These are phyloP conservation scores for Albula glossodonta DNA, from an alignment of 2,113 vertebrate genomes.

Conservation along the genomic window DNA sequence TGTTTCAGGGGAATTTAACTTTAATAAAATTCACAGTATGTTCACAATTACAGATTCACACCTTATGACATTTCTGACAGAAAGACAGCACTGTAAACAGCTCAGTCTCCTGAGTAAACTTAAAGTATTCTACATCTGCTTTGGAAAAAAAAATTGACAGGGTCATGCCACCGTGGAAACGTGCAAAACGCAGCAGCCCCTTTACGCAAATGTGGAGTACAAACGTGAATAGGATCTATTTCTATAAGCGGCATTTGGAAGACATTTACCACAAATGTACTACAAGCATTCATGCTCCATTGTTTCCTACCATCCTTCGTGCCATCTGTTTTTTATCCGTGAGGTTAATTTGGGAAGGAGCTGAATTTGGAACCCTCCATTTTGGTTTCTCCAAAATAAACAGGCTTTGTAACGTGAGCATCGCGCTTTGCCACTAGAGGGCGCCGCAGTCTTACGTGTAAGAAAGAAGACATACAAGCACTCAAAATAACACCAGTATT, in stretches of 20 bases:
- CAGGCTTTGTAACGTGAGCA: not conserved
- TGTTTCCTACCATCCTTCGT: not conserved
- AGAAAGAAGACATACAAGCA: not conserved
- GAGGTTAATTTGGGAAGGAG: not conserved
- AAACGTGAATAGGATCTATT: not conserved
- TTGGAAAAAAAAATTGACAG: not conserved
- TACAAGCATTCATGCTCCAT: not conserved
- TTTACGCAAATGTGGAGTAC: not conserved
- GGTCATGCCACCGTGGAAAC: not conserved
- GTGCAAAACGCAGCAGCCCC: not conserved
- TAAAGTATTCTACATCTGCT: not conserved
- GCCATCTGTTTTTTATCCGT: not conserved
- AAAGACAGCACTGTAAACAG: not conserved
- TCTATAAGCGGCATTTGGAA: not conserved
- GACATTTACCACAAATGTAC: not conserved
- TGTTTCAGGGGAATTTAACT: not conserved
- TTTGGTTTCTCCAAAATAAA: not conserved
- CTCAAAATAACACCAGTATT: too few relatives aligned
- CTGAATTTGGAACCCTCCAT: not conserved
- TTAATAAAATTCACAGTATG: not conserved
- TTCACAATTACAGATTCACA: not conserved
- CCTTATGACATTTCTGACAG: not conserved
- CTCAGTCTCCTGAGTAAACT: not conserved
- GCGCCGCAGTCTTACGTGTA: not conserved
- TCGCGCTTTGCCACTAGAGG: not conserved